phyloP scores from a whole-genome alignment of 1,140 invertebrate genomes.

The Anastatus disparis region DNA sequence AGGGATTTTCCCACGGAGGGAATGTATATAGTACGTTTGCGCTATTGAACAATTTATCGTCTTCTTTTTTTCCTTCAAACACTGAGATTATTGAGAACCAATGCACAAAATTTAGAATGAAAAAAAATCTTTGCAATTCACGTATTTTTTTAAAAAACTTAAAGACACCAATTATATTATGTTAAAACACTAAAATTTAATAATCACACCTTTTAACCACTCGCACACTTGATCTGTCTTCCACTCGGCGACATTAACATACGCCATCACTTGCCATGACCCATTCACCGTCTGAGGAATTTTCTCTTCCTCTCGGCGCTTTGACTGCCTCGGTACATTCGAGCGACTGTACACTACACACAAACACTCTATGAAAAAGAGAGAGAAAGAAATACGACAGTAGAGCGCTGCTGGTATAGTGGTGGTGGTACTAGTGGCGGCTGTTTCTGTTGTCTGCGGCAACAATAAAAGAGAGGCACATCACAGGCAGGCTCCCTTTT shows the following conservation, averaged over 20 bases:
- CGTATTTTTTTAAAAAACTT: not conserved
- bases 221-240: conserved; percentile 92
- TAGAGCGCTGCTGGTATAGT: not conserved
- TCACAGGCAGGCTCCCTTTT: too few species aligned
- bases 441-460: not conserved
- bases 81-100: too few species aligned
- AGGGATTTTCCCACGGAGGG: conserved; percentile 31
- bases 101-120: too few species aligned
- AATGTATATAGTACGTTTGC: not conserved
- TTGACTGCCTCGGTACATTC: not conserved
- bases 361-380: not conserved
- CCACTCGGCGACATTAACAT: conserved; percentile 92
- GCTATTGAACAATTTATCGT: too few species aligned
- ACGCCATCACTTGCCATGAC: conserved; percentile 73
- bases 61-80: too few species aligned
- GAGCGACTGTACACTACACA: not conserved
- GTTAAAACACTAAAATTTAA: not conserved
- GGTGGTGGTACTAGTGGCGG: not conserved
- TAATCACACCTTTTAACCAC: conserved; percentile 85
- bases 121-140: too few species aligned
- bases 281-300: conserved; percentile 33
- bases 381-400: not conserved
- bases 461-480: not conserved
- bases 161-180: not conserved
- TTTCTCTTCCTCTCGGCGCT: conserved; percentile 10